Percentiles rank a stretch among this genome's conserved stretches.
phyloP scores from a whole-genome alignment of 2,797 vertebrate species.

The Tolypeutes matacus region DNA sequence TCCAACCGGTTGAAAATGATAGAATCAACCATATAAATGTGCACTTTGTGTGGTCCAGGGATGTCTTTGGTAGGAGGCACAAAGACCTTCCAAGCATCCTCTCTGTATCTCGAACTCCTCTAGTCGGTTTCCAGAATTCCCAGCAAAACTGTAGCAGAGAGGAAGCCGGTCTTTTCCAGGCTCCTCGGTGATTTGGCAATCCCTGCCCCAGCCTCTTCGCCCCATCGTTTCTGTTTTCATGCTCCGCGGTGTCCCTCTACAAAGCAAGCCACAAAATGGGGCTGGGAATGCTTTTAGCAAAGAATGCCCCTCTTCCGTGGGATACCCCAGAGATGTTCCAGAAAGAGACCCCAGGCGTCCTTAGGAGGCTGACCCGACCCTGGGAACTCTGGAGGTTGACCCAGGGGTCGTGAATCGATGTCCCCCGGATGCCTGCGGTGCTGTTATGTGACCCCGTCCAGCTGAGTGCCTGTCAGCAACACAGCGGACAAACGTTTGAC shows the following conservation, averaged over 20 bases:
- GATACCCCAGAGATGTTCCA: slow-evolving; percentile 71
- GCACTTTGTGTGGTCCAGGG: background rate
- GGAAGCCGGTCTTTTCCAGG: slow-evolving; percentile 46
- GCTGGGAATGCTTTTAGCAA: slow-evolving; percentile 76
- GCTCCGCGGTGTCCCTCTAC: slow-evolving; percentile 29
- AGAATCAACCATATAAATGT: background rate
- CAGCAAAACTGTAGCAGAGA: background rate
- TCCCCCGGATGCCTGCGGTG: slow-evolving; percentile 79
- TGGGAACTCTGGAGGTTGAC: slow-evolving; percentile 82
- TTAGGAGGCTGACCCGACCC: slow-evolving; percentile 81
- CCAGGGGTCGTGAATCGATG: slow-evolving; percentile 79
- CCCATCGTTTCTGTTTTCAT: slow-evolving; percentile 60
- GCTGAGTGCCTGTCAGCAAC: slow-evolving; percentile 82
- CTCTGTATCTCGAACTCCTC: background rate
- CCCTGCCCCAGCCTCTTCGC: slow-evolving; percentile 47
- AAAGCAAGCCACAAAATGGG: slow-evolving; percentile 74
- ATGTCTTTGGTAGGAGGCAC: background rate
- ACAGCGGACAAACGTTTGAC: slow-evolving; percentile 76
- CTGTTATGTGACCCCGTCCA: slow-evolving; percentile 79
- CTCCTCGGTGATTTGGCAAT: slow-evolving; percentile 13
- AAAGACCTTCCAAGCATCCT: background rate
- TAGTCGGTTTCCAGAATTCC: background rate
- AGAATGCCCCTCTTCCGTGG: slow-evolving; percentile 74
- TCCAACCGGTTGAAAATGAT: background rate
- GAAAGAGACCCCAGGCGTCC: slow-evolving; percentile 78